Base-by-base conservation (phyloP, 2,113 vertebrate species). In the Hippocampus barbouri region DNA sequence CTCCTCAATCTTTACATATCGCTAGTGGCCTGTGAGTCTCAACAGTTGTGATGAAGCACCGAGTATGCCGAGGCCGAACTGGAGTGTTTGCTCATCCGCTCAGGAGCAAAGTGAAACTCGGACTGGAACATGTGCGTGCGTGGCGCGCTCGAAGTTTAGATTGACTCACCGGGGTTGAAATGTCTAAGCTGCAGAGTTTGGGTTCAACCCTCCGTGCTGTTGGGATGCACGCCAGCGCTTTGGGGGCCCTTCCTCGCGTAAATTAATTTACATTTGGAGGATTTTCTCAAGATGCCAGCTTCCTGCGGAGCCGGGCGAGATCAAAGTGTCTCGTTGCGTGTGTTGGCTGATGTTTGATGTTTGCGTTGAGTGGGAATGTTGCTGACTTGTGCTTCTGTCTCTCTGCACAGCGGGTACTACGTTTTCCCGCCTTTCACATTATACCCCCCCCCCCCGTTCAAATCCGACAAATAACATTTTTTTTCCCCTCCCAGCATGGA, bases 211-310 rank as follows among this genome's bases (percentile, higher is more conserved):
- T 66, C 41, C n/a, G 41, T 47, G 43, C 64, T 66, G 64, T 49
- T 66, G 43, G 64, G 64, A 66, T 66, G 64, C 64, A 27, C 64
- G 47, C 23, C 81, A 85, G 72, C 68, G 95, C 94, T 94, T 92
- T 87, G 79, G 94, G 95, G 94, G 68, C 92, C 88, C 69, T 92
- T 85, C 86, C 85, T 86, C 87, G 90, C 94, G 91, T 95, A 97
- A 98, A 97, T 96, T 96, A 95, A 98, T 98, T 98, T 97, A 92
- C 91, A 93, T 93, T 97, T 94, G 94, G 95, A 95, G 94, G 94
- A 95, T 96, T 98, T 96, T 95, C 95, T 92, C 95, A 95, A 96
- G 94, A 96, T 96, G 93, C 95, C 91, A 94, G 94, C 93, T 95
- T 96, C 95, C 95, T 95, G 93, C 94, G 92, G 95, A 95, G 93